Conservation (phyloP, 2,113 vertebrate genomes). For the Plectropomus leopardus region DNA sequence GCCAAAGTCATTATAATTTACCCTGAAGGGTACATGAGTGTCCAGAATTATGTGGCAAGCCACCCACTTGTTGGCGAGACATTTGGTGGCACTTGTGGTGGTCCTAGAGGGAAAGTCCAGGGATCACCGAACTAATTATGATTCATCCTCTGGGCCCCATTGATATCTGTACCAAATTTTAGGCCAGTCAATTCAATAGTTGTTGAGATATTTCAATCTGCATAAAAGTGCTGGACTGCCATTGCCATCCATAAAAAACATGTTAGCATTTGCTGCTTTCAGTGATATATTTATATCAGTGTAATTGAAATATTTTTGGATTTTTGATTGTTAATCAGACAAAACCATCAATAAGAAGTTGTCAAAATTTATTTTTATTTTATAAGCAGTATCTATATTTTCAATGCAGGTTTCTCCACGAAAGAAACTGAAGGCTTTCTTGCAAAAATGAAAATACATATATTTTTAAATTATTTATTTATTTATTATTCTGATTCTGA, state of each 20-base stretch:
- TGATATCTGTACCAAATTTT: not conserved
- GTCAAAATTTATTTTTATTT: not conserved
- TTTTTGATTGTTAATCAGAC: not conserved
- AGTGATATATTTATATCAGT: too few species aligned
- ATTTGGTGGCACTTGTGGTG: not conserved
- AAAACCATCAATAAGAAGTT: not conserved
- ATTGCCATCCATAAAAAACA: too few species aligned
- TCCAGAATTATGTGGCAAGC: not conserved
- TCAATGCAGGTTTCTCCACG: not conserved
- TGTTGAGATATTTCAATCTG: not conserved
- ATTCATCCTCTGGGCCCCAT: not conserved
- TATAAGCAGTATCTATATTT: not conserved
- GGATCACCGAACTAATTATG: not conserved
- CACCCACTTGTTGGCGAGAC: not conserved
- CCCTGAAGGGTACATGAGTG: not conserved
- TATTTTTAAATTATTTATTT: too few species aligned
- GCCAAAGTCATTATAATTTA: not conserved
- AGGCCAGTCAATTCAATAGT: not conserved
- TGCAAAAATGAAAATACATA: too few species aligned
- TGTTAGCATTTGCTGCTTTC: too few species aligned
- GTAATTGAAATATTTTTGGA: too few species aligned
- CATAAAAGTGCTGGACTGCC: not conserved
- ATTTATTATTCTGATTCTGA: too few species aligned
- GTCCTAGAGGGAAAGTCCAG: not conserved
- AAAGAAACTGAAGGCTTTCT: too few species aligned